Conservation (phyloP, 2,797 vertebrate species). For the Pogonophryne albipinna region DNA sequence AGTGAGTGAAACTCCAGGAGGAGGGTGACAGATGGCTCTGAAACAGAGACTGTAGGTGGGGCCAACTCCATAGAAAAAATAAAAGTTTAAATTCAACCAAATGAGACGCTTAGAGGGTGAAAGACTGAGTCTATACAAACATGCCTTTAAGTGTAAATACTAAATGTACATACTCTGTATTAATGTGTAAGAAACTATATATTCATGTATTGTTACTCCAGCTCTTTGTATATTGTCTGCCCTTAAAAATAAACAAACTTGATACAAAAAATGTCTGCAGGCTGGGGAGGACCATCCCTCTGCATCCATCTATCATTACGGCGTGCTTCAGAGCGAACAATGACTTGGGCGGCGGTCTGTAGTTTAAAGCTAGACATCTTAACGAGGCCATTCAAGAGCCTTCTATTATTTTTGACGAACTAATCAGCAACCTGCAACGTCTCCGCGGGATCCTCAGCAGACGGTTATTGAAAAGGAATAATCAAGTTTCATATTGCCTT, state of each 20-base stretch:
- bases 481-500: slow-evolving; percentile 75
- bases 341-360: slow-evolving; percentile 36
- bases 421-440: slow-evolving; percentile 62
- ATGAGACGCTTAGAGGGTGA: not conserved
- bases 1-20: slow-evolving; percentile 56
- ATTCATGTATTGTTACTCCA: slow-evolving; percentile 67
- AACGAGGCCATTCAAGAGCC: slow-evolving; percentile 64
- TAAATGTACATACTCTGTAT: slow-evolving; percentile 68
- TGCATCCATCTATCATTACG: slow-evolving; percentile 52
- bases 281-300: slow-evolving; percentile 31
- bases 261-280: slow-evolving; percentile 31
- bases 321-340: slow-evolving; percentile 40
- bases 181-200: slow-evolving; percentile 57
- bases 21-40: slow-evolving; percentile 73
- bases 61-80: slow-evolving; percentile 9
- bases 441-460: slow-evolving; percentile 57
- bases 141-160: slow-evolving; percentile 70
- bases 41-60: slow-evolving; percentile 65
- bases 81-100: slow-evolving; percentile 3
- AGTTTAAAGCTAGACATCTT: slow-evolving; percentile 64
- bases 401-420: slow-evolving; percentile 61
- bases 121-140: slow-evolving; percentile 29
- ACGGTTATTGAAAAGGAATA: slow-evolving; percentile 75
- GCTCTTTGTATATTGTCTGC: slow-evolving; percentile 78
- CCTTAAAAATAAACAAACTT: slow-evolving; percentile 71